phyloP scores from a whole-genome alignment of 2,888 invertebrate genomes.

The Deilephila elpenor region DNA sequence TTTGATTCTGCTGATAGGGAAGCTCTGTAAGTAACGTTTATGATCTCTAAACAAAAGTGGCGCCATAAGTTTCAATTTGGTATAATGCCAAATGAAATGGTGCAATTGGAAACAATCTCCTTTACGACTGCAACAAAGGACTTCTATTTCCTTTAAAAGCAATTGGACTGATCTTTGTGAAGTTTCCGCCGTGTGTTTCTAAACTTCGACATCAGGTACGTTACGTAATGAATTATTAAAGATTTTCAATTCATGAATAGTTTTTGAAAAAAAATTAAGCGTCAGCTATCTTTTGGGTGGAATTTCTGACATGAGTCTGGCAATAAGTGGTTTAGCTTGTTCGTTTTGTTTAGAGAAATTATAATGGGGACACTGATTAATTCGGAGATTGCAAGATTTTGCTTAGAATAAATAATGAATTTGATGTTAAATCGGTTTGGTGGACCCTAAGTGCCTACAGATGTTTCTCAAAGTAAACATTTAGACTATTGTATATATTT shows the following conservation, averaged over 20 bases:
- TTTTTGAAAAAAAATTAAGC: neutral
- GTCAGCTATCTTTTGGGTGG: no score
- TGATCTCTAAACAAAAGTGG: constrained; percentile 25
- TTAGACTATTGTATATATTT: no score
- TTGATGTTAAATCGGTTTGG: no score
- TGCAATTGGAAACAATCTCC: constrained; percentile 52
- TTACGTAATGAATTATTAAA: neutral
- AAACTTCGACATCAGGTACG: neutral
- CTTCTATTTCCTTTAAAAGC: neutral
- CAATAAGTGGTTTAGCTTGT: no score
- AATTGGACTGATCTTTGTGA: neutral
- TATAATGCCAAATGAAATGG: constrained; percentile 57
- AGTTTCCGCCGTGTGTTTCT: neutral
- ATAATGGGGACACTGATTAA: no score
- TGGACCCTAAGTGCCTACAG: no score
- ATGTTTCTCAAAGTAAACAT: no score
- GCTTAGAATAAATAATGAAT: no score
- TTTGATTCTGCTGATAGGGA: neutral
- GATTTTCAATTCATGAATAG: neutral
- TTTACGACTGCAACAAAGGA: constrained; percentile 15
- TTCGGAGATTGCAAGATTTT: no score
- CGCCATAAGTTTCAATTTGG: constrained; percentile 52
- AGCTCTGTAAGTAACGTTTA: neutral
- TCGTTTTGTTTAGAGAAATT: no score
- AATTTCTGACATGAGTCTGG: no score